phyloP scores from a whole-genome alignment of 2,113 vertebrate species.

The Gracilinanus agilis region DNA sequence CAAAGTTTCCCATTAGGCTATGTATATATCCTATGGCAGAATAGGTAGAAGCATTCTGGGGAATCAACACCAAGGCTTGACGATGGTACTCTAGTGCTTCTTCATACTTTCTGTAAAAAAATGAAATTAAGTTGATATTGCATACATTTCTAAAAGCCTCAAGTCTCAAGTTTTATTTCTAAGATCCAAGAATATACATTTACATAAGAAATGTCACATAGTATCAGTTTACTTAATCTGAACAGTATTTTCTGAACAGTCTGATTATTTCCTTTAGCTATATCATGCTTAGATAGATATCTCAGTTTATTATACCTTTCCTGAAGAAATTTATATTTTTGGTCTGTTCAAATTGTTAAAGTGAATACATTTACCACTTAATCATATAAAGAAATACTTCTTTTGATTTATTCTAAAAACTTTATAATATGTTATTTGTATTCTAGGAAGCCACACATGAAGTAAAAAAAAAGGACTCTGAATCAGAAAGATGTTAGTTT shows the following conservation, averaged over 20 bases:
- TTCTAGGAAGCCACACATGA: not conserved
- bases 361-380: not conserved
- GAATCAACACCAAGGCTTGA: constrained; percentile 96
- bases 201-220: not conserved
- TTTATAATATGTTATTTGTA: not conserved
- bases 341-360: not conserved
- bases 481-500: not conserved
- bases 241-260: not conserved
- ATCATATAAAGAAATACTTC: no score
- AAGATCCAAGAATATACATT: not conserved
- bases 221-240: not conserved
- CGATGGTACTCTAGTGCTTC: constrained; percentile 98
- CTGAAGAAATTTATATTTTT: not conserved
- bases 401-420: not conserved
- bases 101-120: constrained; percentile 92
- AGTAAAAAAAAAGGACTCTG: not conserved
- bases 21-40: constrained; percentile 97
- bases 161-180: not conserved
- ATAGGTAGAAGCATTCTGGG: constrained; percentile 98
- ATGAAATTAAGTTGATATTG: not conserved
- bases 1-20: constrained; percentile 98
- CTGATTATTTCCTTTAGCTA: not conserved
- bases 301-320: not conserved
- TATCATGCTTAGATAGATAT: not conserved
- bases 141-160: not conserved